phyloP scores from a whole-genome alignment of 2,888 invertebrate genomes.

The Minunthozetes semirufus region DNA sequence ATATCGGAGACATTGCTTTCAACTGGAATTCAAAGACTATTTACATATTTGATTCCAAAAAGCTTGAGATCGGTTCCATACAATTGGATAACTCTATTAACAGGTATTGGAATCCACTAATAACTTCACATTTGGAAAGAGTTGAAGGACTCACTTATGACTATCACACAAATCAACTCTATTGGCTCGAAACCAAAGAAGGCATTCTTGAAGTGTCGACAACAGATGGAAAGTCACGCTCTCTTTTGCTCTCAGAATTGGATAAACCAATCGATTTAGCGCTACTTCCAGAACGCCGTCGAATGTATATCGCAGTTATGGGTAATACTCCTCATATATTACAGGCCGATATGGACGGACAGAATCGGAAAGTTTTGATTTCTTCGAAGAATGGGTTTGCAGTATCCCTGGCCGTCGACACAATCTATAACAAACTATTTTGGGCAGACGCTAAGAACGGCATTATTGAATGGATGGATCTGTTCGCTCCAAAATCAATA shows the following conservation, averaged over 20 bases:
- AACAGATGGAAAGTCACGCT: slow-evolving; percentile 56
- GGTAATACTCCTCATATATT: slow-evolving; percentile 53
- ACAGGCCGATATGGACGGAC: slow-evolving; percentile 62
- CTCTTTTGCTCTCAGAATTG: slow-evolving; percentile 57
- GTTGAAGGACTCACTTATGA: slow-evolving; percentile 61
- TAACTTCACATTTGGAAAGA: slow-evolving; percentile 51
- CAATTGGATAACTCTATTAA: not conserved
- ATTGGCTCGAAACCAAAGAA: slow-evolving; percentile 61
- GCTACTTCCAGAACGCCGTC: slow-evolving; percentile 62
- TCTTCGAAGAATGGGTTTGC: slow-evolving; percentile 33
- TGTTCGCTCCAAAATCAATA: slow-evolving; percentile 29
- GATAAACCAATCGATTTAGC: slow-evolving; percentile 58
- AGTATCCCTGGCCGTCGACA: slow-evolving; percentile 38
- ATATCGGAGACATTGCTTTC: slow-evolving; percentile 22
- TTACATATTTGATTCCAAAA: slow-evolving; percentile 48
- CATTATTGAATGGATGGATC: slow-evolving; percentile 35
- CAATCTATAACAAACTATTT: slow-evolving; percentile 37
- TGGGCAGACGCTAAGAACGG: slow-evolving; percentile 41
- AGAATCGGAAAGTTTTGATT: slow-evolving; percentile 48
- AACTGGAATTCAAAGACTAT: slow-evolving; percentile 50
- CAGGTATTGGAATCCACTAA: slow-evolving; percentile 33
- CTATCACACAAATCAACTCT: slow-evolving; percentile 63
- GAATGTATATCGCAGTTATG: slow-evolving; percentile 57
- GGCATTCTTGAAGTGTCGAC: slow-evolving; percentile 62
- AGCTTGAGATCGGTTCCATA: slow-evolving; percentile 28